Evolutionary conservation across 2,888 invertebrate genomes (phyloP), one percentile per base, ranked within the genome.

Genomic region (Pterobdella sp.): DNA sequence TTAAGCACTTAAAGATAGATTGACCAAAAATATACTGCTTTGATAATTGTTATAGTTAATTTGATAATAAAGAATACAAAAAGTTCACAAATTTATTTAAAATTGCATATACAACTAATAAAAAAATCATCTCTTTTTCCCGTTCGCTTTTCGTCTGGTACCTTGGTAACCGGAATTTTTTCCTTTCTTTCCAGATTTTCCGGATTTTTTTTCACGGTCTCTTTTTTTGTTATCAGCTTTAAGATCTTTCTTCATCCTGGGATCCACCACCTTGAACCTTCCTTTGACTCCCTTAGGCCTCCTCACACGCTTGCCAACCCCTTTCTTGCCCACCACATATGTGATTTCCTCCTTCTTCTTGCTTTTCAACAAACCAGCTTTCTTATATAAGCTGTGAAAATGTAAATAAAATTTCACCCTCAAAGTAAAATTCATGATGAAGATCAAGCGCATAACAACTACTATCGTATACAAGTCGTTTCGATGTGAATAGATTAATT

Each of bases 241-340:
- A 26, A 56, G 60, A 83, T 97, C 97, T 84, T 96, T 96, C 85
- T 96, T 97, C 90, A 95, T 90, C 78, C 97, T 87, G 0, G 91
- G 89, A 87, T 97, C 97, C 3, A 97, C 97, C n/a, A 95, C 90
- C 83, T 90, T 93, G 84, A 91, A 96, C 42, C 88, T 90, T 4
- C 96, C 96, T 84, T 93, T 93, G 32, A 94, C 90, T 63, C 94
- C 94, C 0, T 89, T 85, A 7, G 95, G 95, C 77, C 94, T 87
- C 70, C 88, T 86, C 74, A 90, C 89, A 72, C 89, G 87, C 81
- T 91, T 92, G 0, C 90, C 83, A n/a, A 78, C 78, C 22, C 81
- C 81, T 73, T 93, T 97, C 83, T 93, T 95, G 42, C 94, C 90
- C 0, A 97, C 94, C 0, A 96, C 92, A 81, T 97, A 96, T 0